Evolutionary conservation across 2,113 vertebrate genomes (phyloP), one percentile per base, ranked within the genome.

Genomic region (Stomatorhinus ivindoensis): DNA sequence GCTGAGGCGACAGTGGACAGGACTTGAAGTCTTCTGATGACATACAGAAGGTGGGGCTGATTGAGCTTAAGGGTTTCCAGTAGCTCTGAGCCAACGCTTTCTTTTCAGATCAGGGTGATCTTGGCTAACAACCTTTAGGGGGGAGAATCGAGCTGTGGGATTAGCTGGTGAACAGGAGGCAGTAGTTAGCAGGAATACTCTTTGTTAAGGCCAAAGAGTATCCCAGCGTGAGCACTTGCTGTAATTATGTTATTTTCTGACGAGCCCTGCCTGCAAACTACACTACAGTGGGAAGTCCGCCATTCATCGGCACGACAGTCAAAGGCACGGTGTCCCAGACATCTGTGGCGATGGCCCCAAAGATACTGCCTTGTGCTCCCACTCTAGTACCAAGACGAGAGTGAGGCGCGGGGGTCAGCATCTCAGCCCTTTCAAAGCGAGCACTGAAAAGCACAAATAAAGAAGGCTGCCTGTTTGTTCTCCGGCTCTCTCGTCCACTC

Each of bases 401-500:
- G 47, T 13, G 51, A 53, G 86, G 31, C 10, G 13, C 7, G 50
- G 4, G 9, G 87, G 87, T 65, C 55, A 87, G 87, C 35, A 15
- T 35, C 83, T 86, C 9, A 6, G 48, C n/a, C 35, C 53, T 65
- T 58, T 87, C 39, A 24, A 53, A 65, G 51, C 39, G 15, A 42
- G 58, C 51, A 27, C 39, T 58, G 53, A 87, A 44, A 87, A 87
- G 55, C 15, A 15, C 53, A 65, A 87, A 65, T 61, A 87, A 87
- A 44, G 19, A 61, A 87, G 55, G 58, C 87, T 7, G 51, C 17
- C 55, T 58, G 7, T 53, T 61, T 87, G 58, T 87, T 53, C 58
- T 65, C 87, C 3, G 53, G 17, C 87, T 44, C 31, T 19, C 48
- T 86, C 13, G 10, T 27, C 19, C 35, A 61, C 39, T 53, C 87